Base-by-base conservation (phyloP, 64 coral and sea anemone genomes). In the Pocillopora damicornis region DNA sequence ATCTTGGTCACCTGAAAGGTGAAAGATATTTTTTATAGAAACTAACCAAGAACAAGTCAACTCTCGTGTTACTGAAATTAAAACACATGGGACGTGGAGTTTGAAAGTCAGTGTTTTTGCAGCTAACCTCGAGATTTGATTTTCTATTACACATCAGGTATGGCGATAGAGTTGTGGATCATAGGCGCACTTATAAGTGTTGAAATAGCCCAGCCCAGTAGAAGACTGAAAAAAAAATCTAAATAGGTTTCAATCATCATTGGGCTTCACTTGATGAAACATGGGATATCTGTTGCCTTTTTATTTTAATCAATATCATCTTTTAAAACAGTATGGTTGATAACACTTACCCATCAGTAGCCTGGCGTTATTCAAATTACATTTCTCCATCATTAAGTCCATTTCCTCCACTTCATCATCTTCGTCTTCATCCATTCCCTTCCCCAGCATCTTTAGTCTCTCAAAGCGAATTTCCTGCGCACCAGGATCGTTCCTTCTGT, bases 401-500 rank as follows among this genome's bases (percentile, higher is more conserved):
- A 90, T 68, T 37, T 90, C 89, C 38, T 90, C 88, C 1, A 82
- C 88, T 12, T 90, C 88, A 17, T 88, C 85, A 25, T 87, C 85
- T 37, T 87, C 83, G 34, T 90, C 88, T 14, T 93, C 91, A 13
- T 93, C 77, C 18, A 90, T 89, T 45, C 69, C 88, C 35, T 81
- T 75, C 15, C 90, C 94, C 58, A 93, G 67, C 69, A 89, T 86
- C 15, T 86, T 89, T 56, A 83, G 56, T 36, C 93, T 96, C 51
- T 90, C 82, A 12, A 78, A 45, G n/a, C 62, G 82, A 1, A 86
- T 85, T 4, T 66, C 88, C 23, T 63, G 58, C 6, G 16, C 75
- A 30, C 64, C 62, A 2, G 63, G 82, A 15, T 96, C 94, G 30
- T 96, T 93, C 34, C 87, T 76, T 36, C 88, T 78, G 87, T 96